These are phyloP conservation scores for Epinephelus awoara DNA, from an alignment of 2,797 vertebrate genomes.

Conservation along the genomic window DNA sequence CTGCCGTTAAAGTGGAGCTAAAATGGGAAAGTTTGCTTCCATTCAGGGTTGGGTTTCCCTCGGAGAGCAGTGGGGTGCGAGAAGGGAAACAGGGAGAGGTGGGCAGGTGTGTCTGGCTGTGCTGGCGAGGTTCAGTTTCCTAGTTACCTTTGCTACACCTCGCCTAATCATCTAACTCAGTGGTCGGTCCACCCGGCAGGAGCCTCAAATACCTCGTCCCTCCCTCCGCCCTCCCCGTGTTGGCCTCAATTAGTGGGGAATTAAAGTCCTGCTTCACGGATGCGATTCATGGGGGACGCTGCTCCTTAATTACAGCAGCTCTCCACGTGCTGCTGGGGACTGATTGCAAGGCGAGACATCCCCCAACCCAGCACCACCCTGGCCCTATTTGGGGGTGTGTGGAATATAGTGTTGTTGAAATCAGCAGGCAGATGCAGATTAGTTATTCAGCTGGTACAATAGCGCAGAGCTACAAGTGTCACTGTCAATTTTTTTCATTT, in stretches of 20 bases:
- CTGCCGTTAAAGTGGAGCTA: conserved; percentile 57
- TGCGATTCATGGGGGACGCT: conserved; percentile 73
- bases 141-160: conserved; percentile 71
- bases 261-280: conserved; percentile 82
- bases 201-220: conserved; percentile 51
- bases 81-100: conserved; percentile 47
- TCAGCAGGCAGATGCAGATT: conserved; percentile 79
- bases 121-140: conserved; percentile 67
- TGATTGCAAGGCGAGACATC: conserved; percentile 79
- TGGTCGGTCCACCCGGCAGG: conserved; percentile 76
- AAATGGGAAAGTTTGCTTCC: conserved; percentile 59
- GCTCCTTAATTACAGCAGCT: conserved; percentile 83
- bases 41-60: conserved; percentile 62
- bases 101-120: conserved; percentile 76
- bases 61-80: conserved; percentile 41
- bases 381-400: conserved; percentile 56
- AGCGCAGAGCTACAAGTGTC: conserved; percentile 66
- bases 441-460: conserved; percentile 75
- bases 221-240: conserved; percentile 60
- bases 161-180: conserved; percentile 80
- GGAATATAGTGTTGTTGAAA: conserved; percentile 66
- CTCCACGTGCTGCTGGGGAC: conserved; percentile 78
- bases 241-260: conserved; percentile 85
- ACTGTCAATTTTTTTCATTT: conserved; percentile 52
- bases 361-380: conserved; percentile 51